Evolutionary conservation across 1,140 invertebrate species (phyloP).

Genomic region (Phthorimaea operculella): DNA sequence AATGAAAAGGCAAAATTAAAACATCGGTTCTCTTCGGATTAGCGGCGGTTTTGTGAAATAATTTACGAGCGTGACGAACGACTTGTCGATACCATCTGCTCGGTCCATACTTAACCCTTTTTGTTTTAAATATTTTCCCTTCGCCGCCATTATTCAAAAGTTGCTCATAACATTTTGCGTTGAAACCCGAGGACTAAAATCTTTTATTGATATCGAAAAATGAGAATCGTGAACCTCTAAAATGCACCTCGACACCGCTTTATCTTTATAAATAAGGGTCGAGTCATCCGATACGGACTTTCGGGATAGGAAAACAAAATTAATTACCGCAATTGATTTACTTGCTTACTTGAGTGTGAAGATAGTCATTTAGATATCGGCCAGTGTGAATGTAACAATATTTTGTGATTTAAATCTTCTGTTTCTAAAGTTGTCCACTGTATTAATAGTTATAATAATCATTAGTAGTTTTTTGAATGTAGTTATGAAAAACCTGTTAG

Average conservation of each 20-base stretch:
- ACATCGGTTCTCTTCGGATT: constrained; percentile 55
- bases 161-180: constrained; percentile 56
- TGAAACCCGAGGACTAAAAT: constrained; percentile 44
- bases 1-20: constrained; percentile 57
- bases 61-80: constrained; percentile 64
- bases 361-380: constrained; percentile 12
- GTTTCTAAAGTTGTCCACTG: too few relatives aligned
- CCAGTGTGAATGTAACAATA: not conserved
- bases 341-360: constrained; percentile 16
- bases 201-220: constrained; percentile 62
- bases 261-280: constrained; percentile 32
- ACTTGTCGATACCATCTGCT: constrained; percentile 60
- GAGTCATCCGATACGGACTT: constrained; percentile 28
- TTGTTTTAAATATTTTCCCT: constrained; percentile 59
- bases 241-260: constrained; percentile 36
- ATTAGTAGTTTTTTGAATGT: too few relatives aligned
- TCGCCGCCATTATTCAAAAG: constrained; percentile 62
- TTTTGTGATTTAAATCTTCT: too few relatives aligned
- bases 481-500: too few relatives aligned
- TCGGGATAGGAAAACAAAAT: constrained; percentile 28
- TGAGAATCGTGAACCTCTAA: constrained; percentile 47
- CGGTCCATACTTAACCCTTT: constrained; percentile 57
- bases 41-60: constrained; percentile 61
- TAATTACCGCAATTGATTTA: constrained; percentile 29
- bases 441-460: too few relatives aligned